A percentile compares a stretch with the other conserved stretches of the same genome.
These are phyloP conservation scores for Ascaphus truei DNA, from an alignment of 2,113 vertebrate species.

Conservation along the genomic window DNA sequence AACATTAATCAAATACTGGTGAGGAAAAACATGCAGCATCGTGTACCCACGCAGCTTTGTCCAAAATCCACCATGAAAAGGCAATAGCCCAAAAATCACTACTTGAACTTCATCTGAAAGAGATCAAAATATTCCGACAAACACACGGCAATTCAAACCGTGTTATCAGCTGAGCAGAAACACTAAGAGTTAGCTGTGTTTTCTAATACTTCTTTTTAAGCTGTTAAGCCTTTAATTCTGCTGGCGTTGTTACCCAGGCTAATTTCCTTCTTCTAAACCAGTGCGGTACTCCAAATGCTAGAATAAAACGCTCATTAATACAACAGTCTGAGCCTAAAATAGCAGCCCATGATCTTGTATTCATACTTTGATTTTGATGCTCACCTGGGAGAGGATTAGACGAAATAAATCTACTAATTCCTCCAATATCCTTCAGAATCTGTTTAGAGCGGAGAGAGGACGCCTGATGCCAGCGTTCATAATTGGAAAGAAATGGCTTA, in stretches of 20 bases:
- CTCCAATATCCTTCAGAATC: conserved; percentile 31
- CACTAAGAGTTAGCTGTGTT: no score
- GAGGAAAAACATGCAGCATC: no score
- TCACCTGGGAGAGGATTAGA: conserved; percentile 22
- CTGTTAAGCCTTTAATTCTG: conserved; percentile 12
- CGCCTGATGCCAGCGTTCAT: conserved; percentile 6
- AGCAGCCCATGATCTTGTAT: conserved; percentile 5
- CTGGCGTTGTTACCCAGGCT: neutral
- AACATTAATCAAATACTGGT: no score
- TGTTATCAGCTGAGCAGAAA: no score
- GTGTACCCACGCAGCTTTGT: neutral
- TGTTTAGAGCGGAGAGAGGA: conserved; percentile 3
- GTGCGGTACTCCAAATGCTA: neutral
- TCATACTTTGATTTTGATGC: conserved; percentile 11
- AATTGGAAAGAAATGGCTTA: conserved; percentile 31
- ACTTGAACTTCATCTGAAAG: neutral
- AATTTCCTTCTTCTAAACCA: neutral
- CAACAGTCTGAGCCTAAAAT: neutral
- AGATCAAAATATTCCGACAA: neutral
- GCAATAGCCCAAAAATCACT: neutral
- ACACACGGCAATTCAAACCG: neutral
- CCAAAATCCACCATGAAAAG: neutral
- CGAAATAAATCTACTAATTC: conserved; percentile 26
- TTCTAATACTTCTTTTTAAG: neutral
- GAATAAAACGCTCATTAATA: conserved; percentile 26